Evolutionary conservation across 1,140 invertebrate genomes (phyloP), one percentile per base, ranked within the genome.

Genomic region (Kradibia gibbosae): DNA sequence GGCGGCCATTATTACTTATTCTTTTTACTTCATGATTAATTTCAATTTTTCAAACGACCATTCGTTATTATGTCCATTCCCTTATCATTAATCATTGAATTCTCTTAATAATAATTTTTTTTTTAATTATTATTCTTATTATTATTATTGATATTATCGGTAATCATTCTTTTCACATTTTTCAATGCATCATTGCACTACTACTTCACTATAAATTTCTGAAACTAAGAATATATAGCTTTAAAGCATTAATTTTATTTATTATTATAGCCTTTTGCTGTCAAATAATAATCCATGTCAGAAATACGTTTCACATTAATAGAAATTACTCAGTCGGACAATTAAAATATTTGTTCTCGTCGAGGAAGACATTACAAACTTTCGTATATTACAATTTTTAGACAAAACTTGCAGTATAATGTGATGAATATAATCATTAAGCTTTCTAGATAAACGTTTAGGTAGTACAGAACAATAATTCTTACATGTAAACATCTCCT

Each of bases 271-370:
- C 28, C 34, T 22, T 67, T 15, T 39, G 55, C 8, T 20, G 4
- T 39, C 20, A 3, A 39, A n/a, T 17, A 62, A 62, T 22, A 22
- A 39, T n/a, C 34, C 22, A 53, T 3, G 20, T 10, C 39, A 4
- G 34, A 15, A 62, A 62, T 28, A 31, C 57, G 31, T 60, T 60
- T 5, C 22, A n/a, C 62, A n/a, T 39, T 67, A n/a, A 67, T 67
- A 39, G 62, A 67, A 67, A 39, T 67, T n/a, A 67, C 62, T 67
- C 62, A n/a, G 20, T 67, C 34, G 8, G 62, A 67, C 62, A 67
- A 22, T 5, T 67, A 20, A 31, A 39, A 67, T 67, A 67, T 67
- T 67, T 67, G 62, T 8, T 67, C 34, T 1, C 2, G 15, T 5
- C 62, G 34, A 67, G 34, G 17, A 67, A 67, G 62, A 39, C 34